phyloP scores from a whole-genome alignment of 2,797 vertebrate species.

The Poeciliopsis paucimaculata region DNA sequence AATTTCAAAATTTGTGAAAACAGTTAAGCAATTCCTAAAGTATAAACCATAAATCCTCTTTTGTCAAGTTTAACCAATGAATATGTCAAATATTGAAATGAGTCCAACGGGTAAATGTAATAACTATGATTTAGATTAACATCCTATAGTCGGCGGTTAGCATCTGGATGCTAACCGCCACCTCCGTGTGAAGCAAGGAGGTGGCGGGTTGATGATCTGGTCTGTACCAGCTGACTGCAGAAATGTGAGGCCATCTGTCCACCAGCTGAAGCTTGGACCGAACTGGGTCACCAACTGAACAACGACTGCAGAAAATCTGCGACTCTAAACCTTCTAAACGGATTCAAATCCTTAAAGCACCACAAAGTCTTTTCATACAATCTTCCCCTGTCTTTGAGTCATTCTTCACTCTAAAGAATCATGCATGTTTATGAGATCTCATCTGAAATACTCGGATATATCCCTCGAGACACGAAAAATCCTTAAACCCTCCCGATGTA shows the following conservation, averaged over 20 bases:
- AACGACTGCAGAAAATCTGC: background rate
- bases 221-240: background rate
- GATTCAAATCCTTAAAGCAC: slow-evolving; percentile 7
- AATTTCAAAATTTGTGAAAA: background rate
- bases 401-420: background rate
- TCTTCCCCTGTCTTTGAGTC: background rate
- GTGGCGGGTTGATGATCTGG: background rate
- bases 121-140: background rate
- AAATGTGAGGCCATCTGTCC: background rate
- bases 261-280: background rate
- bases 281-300: slow-evolving; percentile 4
- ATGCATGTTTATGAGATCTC: slow-evolving; percentile 3
- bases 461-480: background rate
- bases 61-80: background rate
- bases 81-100: background rate
- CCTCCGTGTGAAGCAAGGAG: background rate
- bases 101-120: background rate
- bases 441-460: slow-evolving; percentile 2
- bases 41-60: background rate
- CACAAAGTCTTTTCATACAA: background rate
- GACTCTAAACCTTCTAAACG: background rate
- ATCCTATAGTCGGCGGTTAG: background rate
- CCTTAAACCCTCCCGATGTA: background rate
- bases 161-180: background rate
- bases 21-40: background rate